phyloP scores from a whole-genome alignment of 2,888 invertebrate genomes.

The Eretmocerus hayati region DNA sequence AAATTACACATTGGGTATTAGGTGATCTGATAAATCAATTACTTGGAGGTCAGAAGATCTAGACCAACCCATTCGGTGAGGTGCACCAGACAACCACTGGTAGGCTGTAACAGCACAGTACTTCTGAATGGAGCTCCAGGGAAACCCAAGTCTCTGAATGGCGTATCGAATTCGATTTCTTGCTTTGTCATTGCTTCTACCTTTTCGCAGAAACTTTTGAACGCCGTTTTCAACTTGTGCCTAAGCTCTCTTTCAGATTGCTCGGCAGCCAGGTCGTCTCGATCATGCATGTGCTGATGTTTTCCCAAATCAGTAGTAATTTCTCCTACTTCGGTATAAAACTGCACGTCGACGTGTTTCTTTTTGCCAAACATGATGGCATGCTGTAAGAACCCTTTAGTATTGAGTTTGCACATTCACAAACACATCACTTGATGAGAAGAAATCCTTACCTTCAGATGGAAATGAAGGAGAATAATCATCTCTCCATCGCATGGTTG shows the following conservation, averaged over 20 bases:
- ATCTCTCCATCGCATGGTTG: slow-evolving; percentile 99
- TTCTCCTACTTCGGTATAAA: slow-evolving; percentile 99
- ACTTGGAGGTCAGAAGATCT: too few species aligned
- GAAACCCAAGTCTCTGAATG: slow-evolving; percentile 96
- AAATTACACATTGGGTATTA: too few species aligned
- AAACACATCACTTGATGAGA: not conserved
- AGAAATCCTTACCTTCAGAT: slow-evolving; percentile 64
- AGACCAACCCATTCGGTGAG: slow-evolving; percentile 82
- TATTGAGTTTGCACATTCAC: not conserved
- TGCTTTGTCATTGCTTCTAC: slow-evolving; percentile 92
- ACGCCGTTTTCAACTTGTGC: slow-evolving; percentile 94
- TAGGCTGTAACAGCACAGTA: slow-evolving; percentile 93
- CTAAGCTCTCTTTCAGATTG: slow-evolving; percentile 95
- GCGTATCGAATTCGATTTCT: slow-evolving; percentile 97
- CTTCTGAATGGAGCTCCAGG: slow-evolving; percentile 95
- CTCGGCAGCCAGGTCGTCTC: slow-evolving; percentile 97
- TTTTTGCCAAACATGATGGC: slow-evolving; percentile 99
- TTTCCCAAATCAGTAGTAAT: slow-evolving; percentile 99
- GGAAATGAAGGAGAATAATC: slow-evolving; percentile 98
- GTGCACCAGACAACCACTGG: slow-evolving; percentile 94
- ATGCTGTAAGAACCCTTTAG: slow-evolving; percentile 53
- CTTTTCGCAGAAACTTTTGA: slow-evolving; percentile 97
- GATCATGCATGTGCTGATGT: slow-evolving; percentile 99
- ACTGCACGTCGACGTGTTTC: slow-evolving; percentile 98
- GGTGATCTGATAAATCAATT: too few species aligned